Base-by-base conservation (phyloP, 2,113 vertebrate species). In the Sander vitreus region DNA sequence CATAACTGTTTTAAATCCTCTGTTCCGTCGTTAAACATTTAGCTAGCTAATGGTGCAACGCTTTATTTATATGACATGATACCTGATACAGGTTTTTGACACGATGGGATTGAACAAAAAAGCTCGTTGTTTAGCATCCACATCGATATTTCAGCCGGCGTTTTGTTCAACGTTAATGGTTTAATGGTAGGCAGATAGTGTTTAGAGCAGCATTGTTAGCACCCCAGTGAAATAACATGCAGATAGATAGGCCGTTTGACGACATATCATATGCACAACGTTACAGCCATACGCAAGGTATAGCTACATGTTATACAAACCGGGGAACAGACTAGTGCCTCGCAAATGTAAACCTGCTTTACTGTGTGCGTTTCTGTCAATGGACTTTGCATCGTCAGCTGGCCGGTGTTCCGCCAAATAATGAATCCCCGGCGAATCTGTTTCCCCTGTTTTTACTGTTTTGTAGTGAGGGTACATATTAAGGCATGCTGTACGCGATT, bases 311-410 rank as follows among this genome's bases (percentile, higher is more conserved):
- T 73, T 11, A 6, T 14, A 27, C 27, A 50, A 18, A 39, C 6
- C 0, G 25, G 27, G 3, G n/a, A 71, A 62, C 57, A 15, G 33
- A 53, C 33, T 19, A 6, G 47, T 14, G 2, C 11, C 13, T 51
- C 13, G 10, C 43, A 12, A 8, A 47, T 16, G 16, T 23, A 23
- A 85, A 78, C 36, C 66, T 76, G 80, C 48, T 81, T 33, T 71
- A 73, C 59, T 65, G 65, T 4, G 6, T 30, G 62, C 27, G 68
- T 68, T 83, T 78, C 58, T 80, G 73, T 63, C 72, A 50, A 5
- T 66, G 81, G 36, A 55, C 58, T 72, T 1, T 65, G 78, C 86
- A 48, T 65, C 55, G 78, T 81, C 73, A 85, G 77, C 75, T 73
- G 62, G 9, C 10, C 21, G 73, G 50, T 75, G 79, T 85, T 18